These are phyloP conservation scores for Python bivittatus DNA, from an alignment of 2,113 vertebrate species.

Conservation along the genomic window DNA sequence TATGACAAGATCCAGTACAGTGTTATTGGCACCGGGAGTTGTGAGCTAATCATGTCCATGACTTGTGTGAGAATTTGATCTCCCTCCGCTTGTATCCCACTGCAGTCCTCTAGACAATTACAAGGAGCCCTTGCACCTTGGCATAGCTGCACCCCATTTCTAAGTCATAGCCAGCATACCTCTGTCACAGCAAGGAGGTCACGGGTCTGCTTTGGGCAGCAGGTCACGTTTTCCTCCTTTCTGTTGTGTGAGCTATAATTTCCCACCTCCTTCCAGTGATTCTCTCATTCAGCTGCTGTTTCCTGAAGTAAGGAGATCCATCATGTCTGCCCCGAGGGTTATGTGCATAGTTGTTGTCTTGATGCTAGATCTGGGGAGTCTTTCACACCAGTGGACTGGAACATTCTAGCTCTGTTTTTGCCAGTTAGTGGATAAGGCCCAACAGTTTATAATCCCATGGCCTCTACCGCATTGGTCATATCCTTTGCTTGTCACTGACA, in stretches of 20 bases:
- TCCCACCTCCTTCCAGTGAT: neutral
- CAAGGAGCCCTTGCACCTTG: neutral
- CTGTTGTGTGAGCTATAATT: neutral
- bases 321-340: neutral
- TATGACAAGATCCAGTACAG: constrained; percentile 80
- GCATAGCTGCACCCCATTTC: neutral
- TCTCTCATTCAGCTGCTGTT: neutral
- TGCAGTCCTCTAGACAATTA: neutral
- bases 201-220: neutral
- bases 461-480: neutral
- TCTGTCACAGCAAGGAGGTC: neutral
- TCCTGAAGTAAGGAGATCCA: neutral
- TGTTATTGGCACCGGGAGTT: constrained; percentile 84
- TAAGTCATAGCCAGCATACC: neutral
- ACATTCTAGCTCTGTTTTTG: neutral
- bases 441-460: neutral
- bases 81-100: neutral
- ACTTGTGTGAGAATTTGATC: constrained; percentile 81
- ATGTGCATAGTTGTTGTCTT: neutral
- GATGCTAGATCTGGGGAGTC: neutral
- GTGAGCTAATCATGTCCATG: constrained; percentile 82
- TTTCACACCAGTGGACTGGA: neutral
- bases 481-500: neutral
- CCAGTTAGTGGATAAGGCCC: neutral
- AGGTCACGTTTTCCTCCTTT: neutral